These are phyloP conservation scores for Linnaemya tessellans DNA, from an alignment of 2,888 invertebrate genomes.

Conservation along the genomic window DNA sequence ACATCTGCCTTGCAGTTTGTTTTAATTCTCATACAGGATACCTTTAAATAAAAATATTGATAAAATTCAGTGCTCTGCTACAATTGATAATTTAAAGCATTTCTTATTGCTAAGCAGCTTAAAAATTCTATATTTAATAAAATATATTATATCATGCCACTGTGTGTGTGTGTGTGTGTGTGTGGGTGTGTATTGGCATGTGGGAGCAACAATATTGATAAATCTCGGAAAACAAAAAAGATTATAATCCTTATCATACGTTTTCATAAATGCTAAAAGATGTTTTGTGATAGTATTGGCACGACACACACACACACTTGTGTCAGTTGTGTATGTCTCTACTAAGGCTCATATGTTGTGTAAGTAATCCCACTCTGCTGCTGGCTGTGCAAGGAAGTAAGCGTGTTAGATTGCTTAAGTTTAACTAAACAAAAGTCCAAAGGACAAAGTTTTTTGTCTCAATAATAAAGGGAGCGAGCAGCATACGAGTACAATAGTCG, in stretches of 20 bases:
- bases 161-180: too few relatives aligned
- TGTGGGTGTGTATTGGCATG: conserved; percentile 16
- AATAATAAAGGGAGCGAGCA: conserved; percentile 7
- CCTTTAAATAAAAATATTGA: too few relatives aligned
- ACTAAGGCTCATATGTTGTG: background rate
- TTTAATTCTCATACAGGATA: too few relatives aligned
- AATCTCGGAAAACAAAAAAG: conserved; percentile 47
- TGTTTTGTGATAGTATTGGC: conserved; percentile 56
- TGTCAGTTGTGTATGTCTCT: too few relatives aligned
- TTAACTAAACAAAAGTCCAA: conserved; percentile 53
- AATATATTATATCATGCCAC: background rate
- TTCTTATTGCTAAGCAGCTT: too few relatives aligned
- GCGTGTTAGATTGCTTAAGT: conserved; percentile 16
- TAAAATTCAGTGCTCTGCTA: too few relatives aligned
- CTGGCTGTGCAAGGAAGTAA: background rate
- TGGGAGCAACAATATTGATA: conserved; percentile 34
- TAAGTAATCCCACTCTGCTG: conserved; percentile 21
- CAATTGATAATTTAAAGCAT: too few relatives aligned
- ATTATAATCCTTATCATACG: conserved; percentile 62
- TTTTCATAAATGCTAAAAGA: conserved; percentile 64
- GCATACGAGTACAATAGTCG: too few relatives aligned
- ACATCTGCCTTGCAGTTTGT: too few relatives aligned
- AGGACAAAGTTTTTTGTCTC: conserved; percentile 63
- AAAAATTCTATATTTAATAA: too few relatives aligned
- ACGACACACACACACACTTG: conserved; percentile 11